Conservation (phyloP, 1,140 invertebrate species). For the Lepeophtheirus salmonis region DNA sequence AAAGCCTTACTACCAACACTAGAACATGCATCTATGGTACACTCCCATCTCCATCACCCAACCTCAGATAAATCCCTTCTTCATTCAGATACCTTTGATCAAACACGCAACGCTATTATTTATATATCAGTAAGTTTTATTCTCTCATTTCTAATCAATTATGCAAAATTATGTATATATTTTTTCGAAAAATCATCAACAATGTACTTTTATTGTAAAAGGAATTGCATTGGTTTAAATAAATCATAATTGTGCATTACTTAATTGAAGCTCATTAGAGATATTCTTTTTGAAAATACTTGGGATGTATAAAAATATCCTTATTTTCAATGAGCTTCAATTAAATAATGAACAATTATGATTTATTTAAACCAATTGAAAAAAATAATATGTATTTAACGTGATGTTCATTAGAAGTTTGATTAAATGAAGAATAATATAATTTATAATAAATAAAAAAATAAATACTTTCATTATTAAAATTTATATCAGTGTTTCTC, state of each 20-base stretch:
- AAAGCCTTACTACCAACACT: constrained; percentile 10
- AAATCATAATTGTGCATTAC: background rate
- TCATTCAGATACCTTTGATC: constrained; percentile 1
- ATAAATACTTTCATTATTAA: too few relatives aligned
- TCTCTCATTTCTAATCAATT: background rate
- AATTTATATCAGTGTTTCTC: too few relatives aligned
- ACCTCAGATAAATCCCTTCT: background rate
- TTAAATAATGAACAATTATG: background rate
- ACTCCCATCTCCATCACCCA: constrained; percentile 12
- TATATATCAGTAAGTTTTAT: constrained; percentile 13
- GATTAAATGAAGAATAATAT: too few relatives aligned
- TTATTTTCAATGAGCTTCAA: background rate
- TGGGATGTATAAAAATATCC: background rate
- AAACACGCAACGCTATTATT: constrained; percentile 13
- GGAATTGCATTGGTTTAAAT: too few relatives aligned
- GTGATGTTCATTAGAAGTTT: too few relatives aligned
- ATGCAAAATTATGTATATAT: background rate
- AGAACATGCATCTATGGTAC: constrained; percentile 13
- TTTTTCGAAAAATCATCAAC: too few relatives aligned
- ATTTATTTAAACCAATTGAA: too few relatives aligned
- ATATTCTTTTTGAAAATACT: background rate
- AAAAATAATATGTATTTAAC: too few relatives aligned
- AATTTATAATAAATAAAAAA: too few relatives aligned
- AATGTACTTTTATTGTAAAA: background rate
- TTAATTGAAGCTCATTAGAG: background rate